Conservation (phyloP, 2,797 vertebrate species). For the Anguilla anguilla region DNA sequence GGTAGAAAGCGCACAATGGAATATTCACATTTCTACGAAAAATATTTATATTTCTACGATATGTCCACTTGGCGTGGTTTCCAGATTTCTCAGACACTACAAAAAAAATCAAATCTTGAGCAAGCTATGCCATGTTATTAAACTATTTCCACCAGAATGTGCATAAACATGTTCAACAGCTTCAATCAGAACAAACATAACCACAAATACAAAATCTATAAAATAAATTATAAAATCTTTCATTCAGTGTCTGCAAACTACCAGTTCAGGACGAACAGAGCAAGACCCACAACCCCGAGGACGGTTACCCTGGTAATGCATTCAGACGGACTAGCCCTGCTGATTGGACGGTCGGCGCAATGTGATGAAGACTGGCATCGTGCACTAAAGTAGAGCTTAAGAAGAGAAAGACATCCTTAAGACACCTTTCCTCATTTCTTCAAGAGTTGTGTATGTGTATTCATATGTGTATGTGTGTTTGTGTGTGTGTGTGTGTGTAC, state of each 20-base stretch:
- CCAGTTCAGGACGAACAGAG: not conserved
- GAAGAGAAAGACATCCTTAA: not conserved
- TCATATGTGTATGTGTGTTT: not conserved
- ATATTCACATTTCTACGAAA: not conserved
- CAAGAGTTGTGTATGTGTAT: not conserved
- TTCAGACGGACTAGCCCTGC: not conserved
- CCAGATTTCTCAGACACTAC: not conserved
- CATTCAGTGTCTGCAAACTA: not conserved
- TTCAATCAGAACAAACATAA: not conserved
- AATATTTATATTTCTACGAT: not conserved
- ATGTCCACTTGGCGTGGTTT: not conserved
- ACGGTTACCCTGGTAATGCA: not conserved
- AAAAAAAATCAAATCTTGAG: not conserved
- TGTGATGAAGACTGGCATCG: not conserved
- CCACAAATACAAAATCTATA: slow-evolving; percentile 40
- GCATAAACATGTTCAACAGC: not conserved
- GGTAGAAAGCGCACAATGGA: not conserved
- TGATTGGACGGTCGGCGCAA: not conserved
- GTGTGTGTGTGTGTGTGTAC: not conserved
- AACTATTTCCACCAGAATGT: not conserved
- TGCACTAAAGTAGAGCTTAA: not conserved
- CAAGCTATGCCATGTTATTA: not conserved
- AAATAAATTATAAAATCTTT: slow-evolving; percentile 46
- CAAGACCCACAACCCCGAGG: not conserved
- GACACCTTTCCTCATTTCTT: not conserved